Evolutionary conservation across 2,113 vertebrate species (phyloP), one percentile per base, ranked within the genome.

Genomic region (Clinocottus analis): DNA sequence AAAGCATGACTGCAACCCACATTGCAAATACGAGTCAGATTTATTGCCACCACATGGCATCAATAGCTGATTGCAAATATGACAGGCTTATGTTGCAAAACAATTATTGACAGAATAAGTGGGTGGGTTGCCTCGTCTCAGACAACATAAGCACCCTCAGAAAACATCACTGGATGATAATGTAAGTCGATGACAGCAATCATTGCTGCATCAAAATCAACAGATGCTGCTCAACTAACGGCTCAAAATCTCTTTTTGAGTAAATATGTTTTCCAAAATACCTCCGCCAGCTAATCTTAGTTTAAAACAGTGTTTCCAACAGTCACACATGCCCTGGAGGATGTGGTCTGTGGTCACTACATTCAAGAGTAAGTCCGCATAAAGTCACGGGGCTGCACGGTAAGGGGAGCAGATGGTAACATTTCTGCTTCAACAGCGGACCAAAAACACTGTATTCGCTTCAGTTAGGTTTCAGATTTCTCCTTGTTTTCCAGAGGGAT

Each of bases 331-430:
- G 75, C 62, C 80, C 73, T 80, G 63, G 77, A 91, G 90, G 87
- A 94, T 92, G 91, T 94, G 93, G 94, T 90, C 87, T 94, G 92
- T 84, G 94, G 95, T 90, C 91, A 61, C 47, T 71, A 23, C 41
- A 75, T 66, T 43, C 79, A 64, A 73, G 84, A 88, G 72, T 25
- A 69, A 66, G 56, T 79, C 79, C 77, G 80, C 83, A 87, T 87
- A 72, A 85, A 91, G 81, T 85, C 83, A 85, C 55, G 70, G 59
- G 62, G 63, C 37, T 81, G 72, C 66, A 59, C 41, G 39, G 68
- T 45, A 64, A 2, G 21, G 77, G 80, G 5, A 90, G 80, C 89
- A 92, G 81, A 90, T 81, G 91, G 79, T 75, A 93, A 75, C 84
- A 82, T 67, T 92, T 93, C 87, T 81, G 47, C 23, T 80, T 58